phyloP scores from a whole-genome alignment of 2,113 vertebrate genomes.

The Excalfactoria chinensis region DNA sequence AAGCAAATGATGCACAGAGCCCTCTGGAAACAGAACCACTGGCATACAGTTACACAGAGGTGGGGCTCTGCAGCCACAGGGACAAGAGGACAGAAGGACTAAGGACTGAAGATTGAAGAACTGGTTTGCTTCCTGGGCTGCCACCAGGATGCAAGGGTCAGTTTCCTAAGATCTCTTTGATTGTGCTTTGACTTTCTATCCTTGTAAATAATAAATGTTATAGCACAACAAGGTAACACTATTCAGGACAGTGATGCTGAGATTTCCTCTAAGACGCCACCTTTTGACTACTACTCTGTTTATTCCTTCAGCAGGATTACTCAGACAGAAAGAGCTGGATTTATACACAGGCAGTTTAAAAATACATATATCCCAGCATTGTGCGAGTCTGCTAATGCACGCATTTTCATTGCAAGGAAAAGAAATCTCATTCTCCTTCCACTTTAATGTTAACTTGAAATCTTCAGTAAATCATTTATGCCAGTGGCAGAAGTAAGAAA shows the following conservation, averaged over 20 bases:
- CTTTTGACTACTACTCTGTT: neutral
- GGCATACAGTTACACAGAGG: fast-evolving
- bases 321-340: neutral
- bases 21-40: neutral
- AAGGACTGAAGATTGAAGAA: neutral
- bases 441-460: neutral
- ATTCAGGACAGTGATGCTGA: neutral
- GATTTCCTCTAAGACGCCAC: neutral
- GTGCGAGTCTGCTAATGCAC: neutral
- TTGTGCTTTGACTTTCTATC: neutral
- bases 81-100: neutral
- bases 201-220: neutral
- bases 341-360: neutral
- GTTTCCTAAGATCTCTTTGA: neutral
- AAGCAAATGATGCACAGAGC: neutral
- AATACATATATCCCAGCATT: neutral
- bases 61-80: neutral
- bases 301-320: neutral
- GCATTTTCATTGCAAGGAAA: neutral
- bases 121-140: neutral
- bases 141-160: neutral
- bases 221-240: neutral
- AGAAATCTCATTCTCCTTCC: neutral
- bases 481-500: neutral
- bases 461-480: neutral